Evolutionary conservation across 2,113 vertebrate genomes (phyloP).

Genomic region (Hirundichthys speculiger): DNA sequence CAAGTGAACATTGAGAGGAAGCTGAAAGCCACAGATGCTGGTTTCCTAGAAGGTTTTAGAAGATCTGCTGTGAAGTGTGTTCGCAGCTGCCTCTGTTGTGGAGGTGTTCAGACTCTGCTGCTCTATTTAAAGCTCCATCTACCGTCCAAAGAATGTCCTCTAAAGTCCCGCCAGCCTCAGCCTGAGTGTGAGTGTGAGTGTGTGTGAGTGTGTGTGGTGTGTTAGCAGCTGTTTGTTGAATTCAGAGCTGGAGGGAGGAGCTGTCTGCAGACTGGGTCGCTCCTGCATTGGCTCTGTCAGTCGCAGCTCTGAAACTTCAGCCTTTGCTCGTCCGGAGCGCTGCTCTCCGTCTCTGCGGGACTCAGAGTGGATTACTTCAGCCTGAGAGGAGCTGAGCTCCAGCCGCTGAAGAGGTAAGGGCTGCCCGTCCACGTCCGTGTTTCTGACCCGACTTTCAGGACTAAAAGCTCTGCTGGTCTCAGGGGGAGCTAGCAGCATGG

Average conservation of each 20-base stretch:
- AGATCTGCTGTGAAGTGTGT: too few species aligned
- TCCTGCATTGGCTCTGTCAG: not conserved
- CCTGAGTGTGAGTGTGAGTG: conserved; percentile 5
- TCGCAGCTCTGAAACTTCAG: not conserved
- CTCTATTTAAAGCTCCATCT: conserved; percentile 38
- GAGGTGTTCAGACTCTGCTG: conserved; percentile 3
- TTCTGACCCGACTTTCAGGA: too few species aligned
- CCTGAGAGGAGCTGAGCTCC: not conserved
- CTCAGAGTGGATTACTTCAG: conserved; percentile 33
- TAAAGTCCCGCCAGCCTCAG: conserved; percentile 27
- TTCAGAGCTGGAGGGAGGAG: conserved; percentile 56
- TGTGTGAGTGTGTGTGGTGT: conserved; percentile 25
- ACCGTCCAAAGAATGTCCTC: conserved; percentile 50
- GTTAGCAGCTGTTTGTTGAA: conserved; percentile 7
- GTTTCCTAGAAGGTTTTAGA: not conserved
- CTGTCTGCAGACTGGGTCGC: conserved; percentile 11
- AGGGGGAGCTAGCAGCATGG: too few species aligned
- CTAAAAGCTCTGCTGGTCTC: too few species aligned
- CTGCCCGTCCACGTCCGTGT: too few species aligned
- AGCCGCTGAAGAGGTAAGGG: conserved; percentile 11
- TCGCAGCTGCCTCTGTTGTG: not conserved
- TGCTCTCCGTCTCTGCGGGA: not conserved
- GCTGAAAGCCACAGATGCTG: too few species aligned
- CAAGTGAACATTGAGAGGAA: too few species aligned
- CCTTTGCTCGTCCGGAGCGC: not conserved